phyloP scores from a whole-genome alignment of 2,797 vertebrate species.

The Erpetoichthys calabaricus region DNA sequence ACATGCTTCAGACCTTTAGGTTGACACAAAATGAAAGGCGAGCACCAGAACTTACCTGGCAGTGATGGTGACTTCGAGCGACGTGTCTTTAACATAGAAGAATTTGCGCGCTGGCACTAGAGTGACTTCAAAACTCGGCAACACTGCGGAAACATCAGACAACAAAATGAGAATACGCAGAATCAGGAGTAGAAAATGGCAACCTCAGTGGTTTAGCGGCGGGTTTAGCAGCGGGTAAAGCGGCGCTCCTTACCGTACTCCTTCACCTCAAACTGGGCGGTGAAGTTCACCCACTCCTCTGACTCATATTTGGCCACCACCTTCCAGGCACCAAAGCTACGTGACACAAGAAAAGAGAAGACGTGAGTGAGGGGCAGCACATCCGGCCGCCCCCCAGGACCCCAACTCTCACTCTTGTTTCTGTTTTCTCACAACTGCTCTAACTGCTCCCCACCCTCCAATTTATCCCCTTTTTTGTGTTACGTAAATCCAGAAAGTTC shows the following conservation, averaged over 20 bases:
- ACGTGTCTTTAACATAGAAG: conserved; percentile 11
- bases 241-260: conserved; percentile 19
- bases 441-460: background rate
- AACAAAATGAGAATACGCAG: background rate
- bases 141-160: conserved; percentile 10
- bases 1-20: no score
- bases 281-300: conserved; percentile 14
- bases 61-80: conserved; percentile 15
- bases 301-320: conserved; percentile 17
- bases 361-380: background rate
- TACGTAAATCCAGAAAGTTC: no score
- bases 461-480: no score
- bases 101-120: conserved; percentile 19
- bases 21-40: no score
- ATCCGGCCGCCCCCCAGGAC: background rate
- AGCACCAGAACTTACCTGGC: conserved; percentile 13
- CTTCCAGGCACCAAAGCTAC: conserved; percentile 21
- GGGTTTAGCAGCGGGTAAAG: background rate
- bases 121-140: conserved; percentile 22
- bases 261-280: conserved; percentile 18
- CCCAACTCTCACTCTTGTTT: no score
- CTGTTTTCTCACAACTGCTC: no score
- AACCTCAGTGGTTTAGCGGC: background rate
- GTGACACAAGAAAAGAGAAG: background rate
- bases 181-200: background rate